phyloP scores from a whole-genome alignment of 2,888 invertebrate species.

The Ditula angustiorana region DNA sequence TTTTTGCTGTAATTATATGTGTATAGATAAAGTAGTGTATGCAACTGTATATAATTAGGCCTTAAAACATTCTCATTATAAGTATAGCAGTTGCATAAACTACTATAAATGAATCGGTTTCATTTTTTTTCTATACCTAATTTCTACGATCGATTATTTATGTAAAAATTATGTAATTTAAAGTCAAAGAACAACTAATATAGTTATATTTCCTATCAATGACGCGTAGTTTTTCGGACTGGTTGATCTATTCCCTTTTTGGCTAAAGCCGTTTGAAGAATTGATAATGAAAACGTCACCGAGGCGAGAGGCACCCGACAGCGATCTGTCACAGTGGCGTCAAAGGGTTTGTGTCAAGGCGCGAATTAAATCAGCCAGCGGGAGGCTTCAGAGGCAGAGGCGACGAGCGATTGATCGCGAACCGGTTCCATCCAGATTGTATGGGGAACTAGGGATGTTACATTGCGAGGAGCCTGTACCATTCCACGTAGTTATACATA shows the following conservation, averaged over 20 bases:
- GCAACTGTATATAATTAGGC: no score
- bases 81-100: no score
- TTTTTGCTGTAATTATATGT: no score
- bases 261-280: slow-evolving; percentile 52
- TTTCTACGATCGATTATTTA: no score
- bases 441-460: slow-evolving; percentile 18
- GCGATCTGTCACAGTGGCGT: slow-evolving; percentile 76
- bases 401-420: slow-evolving; percentile 62
- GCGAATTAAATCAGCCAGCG: slow-evolving; percentile 81
- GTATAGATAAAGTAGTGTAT: no score
- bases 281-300: slow-evolving; percentile 73
- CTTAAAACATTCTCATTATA: no score
- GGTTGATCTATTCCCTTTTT: slow-evolving; percentile 44
- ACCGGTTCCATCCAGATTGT: slow-evolving; percentile 56
- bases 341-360: slow-evolving; percentile 81
- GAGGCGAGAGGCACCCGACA: slow-evolving; percentile 74
- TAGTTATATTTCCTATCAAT: not conserved
- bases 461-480: slow-evolving; percentile 4
- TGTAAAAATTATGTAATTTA: not conserved
- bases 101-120: no score
- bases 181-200: no score
- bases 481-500: not conserved
- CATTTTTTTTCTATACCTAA: no score
- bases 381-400: slow-evolving; percentile 62
- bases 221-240: not conserved